Evolutionary conservation across 2,888 invertebrate species (phyloP), one percentile per base, ranked within the genome.

Genomic region (Hirtodrosophila duncani): DNA sequence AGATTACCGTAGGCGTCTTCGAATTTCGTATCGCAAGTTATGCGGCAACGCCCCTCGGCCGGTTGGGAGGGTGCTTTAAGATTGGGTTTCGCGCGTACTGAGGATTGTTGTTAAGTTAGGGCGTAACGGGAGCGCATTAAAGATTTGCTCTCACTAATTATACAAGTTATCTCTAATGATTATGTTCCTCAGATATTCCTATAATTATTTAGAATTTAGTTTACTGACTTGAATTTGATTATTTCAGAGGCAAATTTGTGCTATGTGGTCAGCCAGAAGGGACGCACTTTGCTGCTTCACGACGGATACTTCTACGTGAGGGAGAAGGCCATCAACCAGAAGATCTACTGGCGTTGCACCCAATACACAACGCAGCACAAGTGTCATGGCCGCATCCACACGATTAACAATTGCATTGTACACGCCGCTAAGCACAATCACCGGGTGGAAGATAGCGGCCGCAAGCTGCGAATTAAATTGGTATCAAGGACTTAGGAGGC

Each of bases 271-370:
- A 86, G 86, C 39, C 87, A 87, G 53, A 87, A 87, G 46, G 87
- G 87, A 29, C 83, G 83, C 36, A 71, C 64, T 4, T 75, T 85
- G 55, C 53, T 87, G 10, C 55, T 71, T 5, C 61, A 78, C 30
- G 75, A 83, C 1, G 85, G 84, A 13, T 84, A 60, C 61, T 83
- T 81, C 50, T 87, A 84, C 49, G 84, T 87, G 1, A 79, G 80
- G 7, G 87, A 87, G 42, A 87, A 87, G 61, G 23, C 60, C 10
- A 77, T 85, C 9, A 81, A 83, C 0, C 61, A 67, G 14, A 87
- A 87, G 59, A 80, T 82, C 5, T 87, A 87, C 58, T 87, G 87
- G 87, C 82, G 87, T 18, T 87, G 87, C 58, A 84, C 83, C 1
- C 82, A 85, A 45, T 87, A 87, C 37, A 87, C 87, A 4, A 86